Conservation (phyloP, 2,888 invertebrate species). For the Ashinkailepas kermadecensis region DNA sequence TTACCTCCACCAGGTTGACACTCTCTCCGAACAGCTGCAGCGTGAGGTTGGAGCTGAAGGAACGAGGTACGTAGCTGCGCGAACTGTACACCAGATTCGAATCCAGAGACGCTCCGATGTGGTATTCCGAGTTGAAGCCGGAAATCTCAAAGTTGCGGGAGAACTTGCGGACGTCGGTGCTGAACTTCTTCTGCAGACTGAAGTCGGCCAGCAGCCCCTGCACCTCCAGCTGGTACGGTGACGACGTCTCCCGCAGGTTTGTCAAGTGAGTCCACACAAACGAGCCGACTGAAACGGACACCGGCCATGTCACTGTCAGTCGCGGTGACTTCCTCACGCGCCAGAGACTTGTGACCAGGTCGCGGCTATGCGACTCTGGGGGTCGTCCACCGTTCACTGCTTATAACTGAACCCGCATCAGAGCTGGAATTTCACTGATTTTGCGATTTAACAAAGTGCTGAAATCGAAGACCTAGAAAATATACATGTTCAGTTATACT, state of each 20-base stretch:
- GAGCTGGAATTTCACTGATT: no score
- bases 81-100: conserved; percentile 77
- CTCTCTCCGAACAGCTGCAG: conserved; percentile 82
- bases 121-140: conserved; percentile 78
- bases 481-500: no score
- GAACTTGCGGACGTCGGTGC: conserved; percentile 78
- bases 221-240: conserved; percentile 60
- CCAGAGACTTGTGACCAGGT: no score
- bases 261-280: conserved; percentile 91
- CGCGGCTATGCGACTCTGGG: no score
- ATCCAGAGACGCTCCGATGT: conserved; percentile 72
- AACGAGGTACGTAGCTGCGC: conserved; percentile 74
- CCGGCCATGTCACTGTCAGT: background rate
- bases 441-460: no score
- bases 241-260: conserved; percentile 68
- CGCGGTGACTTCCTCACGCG: no score
- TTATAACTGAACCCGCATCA: no score
- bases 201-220: conserved; percentile 79
- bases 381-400: no score
- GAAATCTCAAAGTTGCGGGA: conserved; percentile 85
- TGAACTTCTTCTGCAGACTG: conserved; percentile 69
- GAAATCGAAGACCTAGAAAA: no score
- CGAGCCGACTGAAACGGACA: conserved; percentile 59
- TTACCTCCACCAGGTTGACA: conserved; percentile 69
- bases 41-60: conserved; percentile 71